Evolutionary conservation across 2,113 vertebrate species (phyloP), one percentile per base, ranked within the genome.

Genomic region (Eudyptes chrysolophus): DNA sequence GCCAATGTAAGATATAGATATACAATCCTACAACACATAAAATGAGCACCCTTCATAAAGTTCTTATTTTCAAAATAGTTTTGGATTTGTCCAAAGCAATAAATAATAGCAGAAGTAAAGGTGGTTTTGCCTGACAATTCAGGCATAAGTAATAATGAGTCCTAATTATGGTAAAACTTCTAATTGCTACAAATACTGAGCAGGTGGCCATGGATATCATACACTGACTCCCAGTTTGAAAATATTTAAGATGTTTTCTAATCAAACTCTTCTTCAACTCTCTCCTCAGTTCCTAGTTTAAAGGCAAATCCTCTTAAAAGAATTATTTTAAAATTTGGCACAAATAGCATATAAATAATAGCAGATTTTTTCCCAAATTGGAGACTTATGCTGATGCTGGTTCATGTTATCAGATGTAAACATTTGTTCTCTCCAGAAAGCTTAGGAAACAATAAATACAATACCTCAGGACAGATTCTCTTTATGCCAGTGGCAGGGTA

Each of bases 161-260:
- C 32, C 19, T 87, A 90, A 91, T 92, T 91, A 81, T 11, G 32
- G 24, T 55, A 81, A 61, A 70, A 87, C 57, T 86, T 90, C 51
- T 84, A 77, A 54, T 87, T 90, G 48, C 51, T 70, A 26, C 29
- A 86, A 88, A 69, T 78, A 65, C 36, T 81, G 51, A 86, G 54
- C 86, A 95, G 91, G 83, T 95, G 75, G 68, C 32, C 19, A 58
- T 2, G 2, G 40, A 84, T 64, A 72, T 80, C 71, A 79, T 30
- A 80, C 27, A 72, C 13, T n/a, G 52, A 76, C 38, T 86, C 42
- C 32, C 36, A 65, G 32, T 83, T 17, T 76, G 66, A 90, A 96
- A 92, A 96, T 76, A 86, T 92, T 94, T 92, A 71, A 76, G 30
- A 69, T 52, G 40, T 46, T 86, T 96, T 77, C 51, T 80, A 77